A percentile compares a stretch with the other conserved stretches of the same genome.
These are phyloP conservation scores for Folsomia manolachei DNA, from an alignment of 2,888 invertebrate species.

Conservation along the genomic window DNA sequence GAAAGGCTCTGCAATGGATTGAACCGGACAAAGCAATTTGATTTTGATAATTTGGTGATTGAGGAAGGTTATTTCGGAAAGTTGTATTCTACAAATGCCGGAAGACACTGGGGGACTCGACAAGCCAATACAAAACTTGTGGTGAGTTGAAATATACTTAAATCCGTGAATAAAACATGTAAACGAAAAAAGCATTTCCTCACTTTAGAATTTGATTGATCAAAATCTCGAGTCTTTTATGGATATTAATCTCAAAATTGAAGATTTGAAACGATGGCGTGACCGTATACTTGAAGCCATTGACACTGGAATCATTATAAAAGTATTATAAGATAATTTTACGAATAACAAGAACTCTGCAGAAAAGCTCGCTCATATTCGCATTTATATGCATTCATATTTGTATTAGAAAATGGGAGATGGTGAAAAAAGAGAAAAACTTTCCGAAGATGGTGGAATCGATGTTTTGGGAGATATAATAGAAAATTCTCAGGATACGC, in stretches of 20 bases:
- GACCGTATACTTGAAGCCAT: conserved; percentile 71
- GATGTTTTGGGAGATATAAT: conserved; percentile 76
- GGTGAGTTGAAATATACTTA: conserved; percentile 18
- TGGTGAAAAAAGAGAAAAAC: conserved; percentile 14
- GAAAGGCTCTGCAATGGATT: conserved; percentile 73
- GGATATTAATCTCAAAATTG: conserved; percentile 53
- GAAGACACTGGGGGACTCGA: conserved; percentile 41
- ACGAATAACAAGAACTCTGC: no score
- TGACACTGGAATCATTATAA: conserved; percentile 63
- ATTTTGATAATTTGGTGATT: conserved; percentile 69
- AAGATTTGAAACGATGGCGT: conserved; percentile 72
- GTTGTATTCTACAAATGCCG: conserved; percentile 54
- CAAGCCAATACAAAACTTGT: conserved; percentile 35
- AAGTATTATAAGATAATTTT: no score
- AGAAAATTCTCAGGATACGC: conserved; percentile 56
- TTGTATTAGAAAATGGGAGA: not conserved
- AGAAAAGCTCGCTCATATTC: no score
- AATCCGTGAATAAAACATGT: not conserved
- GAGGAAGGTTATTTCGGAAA: conserved; percentile 80
- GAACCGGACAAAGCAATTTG: conserved; percentile 63
- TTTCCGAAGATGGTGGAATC: conserved; percentile 55
- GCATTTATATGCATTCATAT: no score
- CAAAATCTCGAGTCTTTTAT: not conserved
- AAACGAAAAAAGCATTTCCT: no score
- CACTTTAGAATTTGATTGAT: not conserved